A percentile compares a stretch with the other conserved stretches of the same genome.
Evolutionary conservation across 2,888 invertebrate genomes (phyloP).

Genomic region (Orthosia gracilis): DNA sequence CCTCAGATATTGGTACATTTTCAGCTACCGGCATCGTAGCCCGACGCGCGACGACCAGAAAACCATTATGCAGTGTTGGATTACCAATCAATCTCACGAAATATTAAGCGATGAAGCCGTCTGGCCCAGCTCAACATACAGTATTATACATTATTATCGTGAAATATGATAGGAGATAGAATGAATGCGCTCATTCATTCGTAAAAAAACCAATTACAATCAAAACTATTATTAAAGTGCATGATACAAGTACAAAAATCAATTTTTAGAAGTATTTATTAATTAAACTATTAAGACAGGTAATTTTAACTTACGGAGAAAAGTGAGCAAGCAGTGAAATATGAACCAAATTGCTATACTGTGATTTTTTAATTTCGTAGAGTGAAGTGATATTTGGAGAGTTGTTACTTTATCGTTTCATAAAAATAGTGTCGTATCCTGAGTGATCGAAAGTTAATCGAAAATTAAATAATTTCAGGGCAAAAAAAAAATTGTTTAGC

Average conservation of each 20-base stretch:
- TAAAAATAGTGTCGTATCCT: too few species aligned
- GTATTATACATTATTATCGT: neutral
- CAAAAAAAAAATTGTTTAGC: too few species aligned
- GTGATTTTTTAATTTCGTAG: too few species aligned
- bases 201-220: neutral
- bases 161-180: neutral
- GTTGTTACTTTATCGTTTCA: too few species aligned
- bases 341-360: constrained; percentile 9
- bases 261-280: neutral
- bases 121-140: neutral
- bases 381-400: too few species aligned
- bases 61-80: neutral
- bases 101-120: neutral
- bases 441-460: too few species aligned
- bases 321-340: constrained; percentile 5
- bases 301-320: constrained; percentile 12
- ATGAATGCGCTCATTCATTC: neutral
- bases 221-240: neutral
- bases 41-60: too few species aligned
- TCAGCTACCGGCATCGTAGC: too few species aligned
- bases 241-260: neutral
- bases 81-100: constrained; percentile 24
- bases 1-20: neutral
- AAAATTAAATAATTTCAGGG: too few species aligned
- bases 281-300: neutral